These are phyloP conservation scores for Drosophila miranda DNA, from an alignment of 1,140 invertebrate species.

Conservation along the genomic window DNA sequence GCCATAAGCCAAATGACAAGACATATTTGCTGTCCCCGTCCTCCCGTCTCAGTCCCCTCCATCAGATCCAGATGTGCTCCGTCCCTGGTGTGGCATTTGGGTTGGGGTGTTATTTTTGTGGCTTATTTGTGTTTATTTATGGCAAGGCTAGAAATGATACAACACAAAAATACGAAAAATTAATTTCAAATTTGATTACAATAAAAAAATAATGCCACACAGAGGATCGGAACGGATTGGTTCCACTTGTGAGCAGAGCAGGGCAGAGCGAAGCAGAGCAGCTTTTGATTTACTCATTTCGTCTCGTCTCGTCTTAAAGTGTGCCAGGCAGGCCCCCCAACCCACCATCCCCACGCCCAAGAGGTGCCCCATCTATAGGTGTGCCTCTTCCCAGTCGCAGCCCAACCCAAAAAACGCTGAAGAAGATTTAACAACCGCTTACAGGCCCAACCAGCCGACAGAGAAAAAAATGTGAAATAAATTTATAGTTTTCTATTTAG, in stretches of 20 bases:
- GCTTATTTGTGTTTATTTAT: constrained; percentile 70
- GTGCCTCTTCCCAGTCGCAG: constrained; percentile 29
- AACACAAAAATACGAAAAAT: constrained; percentile 57
- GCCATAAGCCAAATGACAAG: constrained; percentile 78
- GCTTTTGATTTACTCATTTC: constrained; percentile 54
- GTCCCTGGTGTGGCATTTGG: too few relatives aligned
- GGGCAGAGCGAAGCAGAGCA: too few relatives aligned
- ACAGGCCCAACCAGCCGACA: background rate
- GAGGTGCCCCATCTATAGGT: constrained; percentile 23
- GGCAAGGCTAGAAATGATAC: constrained; percentile 49
- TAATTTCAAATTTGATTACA: constrained; percentile 78
- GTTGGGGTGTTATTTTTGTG: constrained; percentile 63
- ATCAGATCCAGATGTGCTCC: constrained; percentile 16
- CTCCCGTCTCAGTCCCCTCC: background rate
- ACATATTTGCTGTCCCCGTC: constrained; percentile 52
- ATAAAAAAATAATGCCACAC: constrained; percentile 70
- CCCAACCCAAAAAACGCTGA: constrained; percentile 57
- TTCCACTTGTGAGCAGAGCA: constrained; percentile 54
- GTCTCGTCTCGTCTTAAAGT: constrained; percentile 31
- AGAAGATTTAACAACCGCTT: constrained; percentile 36
- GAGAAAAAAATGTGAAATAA: constrained; percentile 40
- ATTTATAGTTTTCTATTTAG: constrained; percentile 77
- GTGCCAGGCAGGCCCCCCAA: constrained; percentile 29
- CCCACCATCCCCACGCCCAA: background rate
- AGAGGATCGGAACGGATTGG: constrained; percentile 6